These are phyloP conservation scores for Morpho achilles DNA, from an alignment of 2,888 invertebrate genomes.

Conservation along the genomic window DNA sequence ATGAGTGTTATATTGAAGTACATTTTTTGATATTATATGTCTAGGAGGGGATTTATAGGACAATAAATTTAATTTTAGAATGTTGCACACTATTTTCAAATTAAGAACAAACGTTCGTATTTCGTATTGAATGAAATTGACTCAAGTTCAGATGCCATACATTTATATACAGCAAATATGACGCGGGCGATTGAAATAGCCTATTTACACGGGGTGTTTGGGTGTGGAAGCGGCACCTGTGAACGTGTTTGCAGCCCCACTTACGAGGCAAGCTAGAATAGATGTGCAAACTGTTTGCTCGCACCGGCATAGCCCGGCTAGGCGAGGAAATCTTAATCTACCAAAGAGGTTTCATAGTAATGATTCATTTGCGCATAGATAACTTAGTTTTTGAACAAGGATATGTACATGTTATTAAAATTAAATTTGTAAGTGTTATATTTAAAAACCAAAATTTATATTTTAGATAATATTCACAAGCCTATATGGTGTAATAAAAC, in stretches of 20 bases:
- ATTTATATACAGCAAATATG: constrained; percentile 24
- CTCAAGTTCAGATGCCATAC: constrained; percentile 49
- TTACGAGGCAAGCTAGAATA: constrained; percentile 63
- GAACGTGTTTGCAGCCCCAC: constrained; percentile 67
- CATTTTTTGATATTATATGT: too few relatives aligned
- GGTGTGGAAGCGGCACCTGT: constrained; percentile 60
- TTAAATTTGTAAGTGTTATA: too few relatives aligned
- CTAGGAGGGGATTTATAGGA: too few relatives aligned
- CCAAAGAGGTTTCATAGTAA: constrained; percentile 26
- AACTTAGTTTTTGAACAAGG: background rate
- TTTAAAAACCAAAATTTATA: too few relatives aligned
- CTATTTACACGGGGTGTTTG: constrained; percentile 54
- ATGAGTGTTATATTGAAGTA: too few relatives aligned
- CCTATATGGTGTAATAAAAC: too few relatives aligned
- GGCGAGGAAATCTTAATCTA: constrained; percentile 69
- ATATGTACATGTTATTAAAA: too few relatives aligned
- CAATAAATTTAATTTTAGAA: too few relatives aligned
- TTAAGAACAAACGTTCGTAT: background rate
- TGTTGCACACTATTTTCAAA: background rate
- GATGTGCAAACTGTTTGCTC: constrained; percentile 65
- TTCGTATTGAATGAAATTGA: constrained; percentile 1
- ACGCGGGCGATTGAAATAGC: constrained; percentile 43
- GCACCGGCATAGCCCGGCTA: constrained; percentile 40
- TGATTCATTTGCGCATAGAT: constrained; percentile 21
- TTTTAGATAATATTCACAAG: too few relatives aligned